Conservation (phyloP, 2,113 vertebrate species). For the Recurvirostra avosetta region DNA sequence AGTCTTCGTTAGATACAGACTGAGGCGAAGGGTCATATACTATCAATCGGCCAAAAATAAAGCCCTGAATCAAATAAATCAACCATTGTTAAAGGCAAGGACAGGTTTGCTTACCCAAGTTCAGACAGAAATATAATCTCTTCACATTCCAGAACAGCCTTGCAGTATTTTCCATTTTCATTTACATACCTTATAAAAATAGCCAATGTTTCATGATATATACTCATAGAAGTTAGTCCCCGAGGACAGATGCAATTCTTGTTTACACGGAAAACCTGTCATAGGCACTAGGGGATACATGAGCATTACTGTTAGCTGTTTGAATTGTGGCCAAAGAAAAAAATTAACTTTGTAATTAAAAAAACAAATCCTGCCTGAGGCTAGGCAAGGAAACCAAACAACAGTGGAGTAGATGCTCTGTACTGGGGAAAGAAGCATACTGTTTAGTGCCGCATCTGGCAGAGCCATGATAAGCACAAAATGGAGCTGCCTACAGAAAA, state of each 20-base stretch:
- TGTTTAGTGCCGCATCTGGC: not conserved
- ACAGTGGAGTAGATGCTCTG: not conserved
- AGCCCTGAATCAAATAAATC: conserved; percentile 14
- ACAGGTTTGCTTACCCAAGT: conserved; percentile 30
- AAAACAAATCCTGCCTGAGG: conserved; percentile 40
- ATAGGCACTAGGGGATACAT: conserved; percentile 18
- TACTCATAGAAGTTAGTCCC: conserved; percentile 7
- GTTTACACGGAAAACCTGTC: conserved; percentile 49
- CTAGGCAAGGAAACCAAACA: conserved; percentile 33
- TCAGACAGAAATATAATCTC: conserved; percentile 54
- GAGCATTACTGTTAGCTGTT: conserved; percentile 1
- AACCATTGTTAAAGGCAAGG: not conserved
- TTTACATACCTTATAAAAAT: conserved; percentile 56
- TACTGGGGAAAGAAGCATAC: not conserved
- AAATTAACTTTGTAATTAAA: conserved; percentile 51
- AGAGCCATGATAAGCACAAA: conserved; percentile 35
- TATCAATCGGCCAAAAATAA: not conserved
- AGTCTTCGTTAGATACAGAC: not conserved
- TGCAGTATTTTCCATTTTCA: conserved; percentile 59
- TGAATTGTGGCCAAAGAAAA: conserved; percentile 52
- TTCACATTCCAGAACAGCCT: conserved; percentile 50
- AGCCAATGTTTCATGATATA: not conserved
- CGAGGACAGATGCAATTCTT: conserved; percentile 53
- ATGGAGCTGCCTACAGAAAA: conserved; percentile 20
- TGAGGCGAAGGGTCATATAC: not conserved